phyloP scores from a whole-genome alignment of 1,140 invertebrate genomes.

The Aphis craccivora region DNA sequence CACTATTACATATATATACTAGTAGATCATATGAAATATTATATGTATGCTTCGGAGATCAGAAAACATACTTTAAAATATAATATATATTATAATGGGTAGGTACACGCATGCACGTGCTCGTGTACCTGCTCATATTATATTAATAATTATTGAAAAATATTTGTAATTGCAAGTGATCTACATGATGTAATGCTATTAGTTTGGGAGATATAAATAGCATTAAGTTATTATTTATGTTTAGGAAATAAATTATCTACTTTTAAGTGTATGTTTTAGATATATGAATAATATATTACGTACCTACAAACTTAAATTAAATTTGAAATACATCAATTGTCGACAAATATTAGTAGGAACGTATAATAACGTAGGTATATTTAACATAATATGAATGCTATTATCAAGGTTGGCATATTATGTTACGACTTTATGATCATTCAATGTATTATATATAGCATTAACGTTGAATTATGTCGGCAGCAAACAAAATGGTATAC shows the following conservation, averaged over 20 bases:
- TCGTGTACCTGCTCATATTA: neutral
- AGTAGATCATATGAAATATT: neutral
- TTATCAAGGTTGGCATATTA: neutral
- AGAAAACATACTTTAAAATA: neutral
- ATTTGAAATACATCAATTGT: neutral
- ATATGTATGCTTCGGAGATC: neutral
- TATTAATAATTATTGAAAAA: neutral
- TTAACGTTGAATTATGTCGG: neutral
- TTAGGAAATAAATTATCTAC: neutral
- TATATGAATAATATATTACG: neutral
- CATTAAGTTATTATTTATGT: neutral
- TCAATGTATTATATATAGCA: neutral
- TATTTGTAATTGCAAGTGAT: neutral
- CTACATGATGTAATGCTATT: neutral
- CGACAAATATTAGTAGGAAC: neutral
- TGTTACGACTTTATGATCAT: neutral
- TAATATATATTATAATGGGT: neutral
- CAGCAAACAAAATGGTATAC: neutral
- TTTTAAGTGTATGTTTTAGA: neutral
- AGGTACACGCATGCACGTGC: neutral
- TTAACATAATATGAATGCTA: neutral
- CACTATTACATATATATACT: neutral
- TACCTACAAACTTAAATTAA: neutral
- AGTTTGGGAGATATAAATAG: neutral
- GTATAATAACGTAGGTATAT: neutral